Evolutionary conservation across 2,797 vertebrate genomes (phyloP).

Genomic region (Arrhamphus sclerolepis): DNA sequence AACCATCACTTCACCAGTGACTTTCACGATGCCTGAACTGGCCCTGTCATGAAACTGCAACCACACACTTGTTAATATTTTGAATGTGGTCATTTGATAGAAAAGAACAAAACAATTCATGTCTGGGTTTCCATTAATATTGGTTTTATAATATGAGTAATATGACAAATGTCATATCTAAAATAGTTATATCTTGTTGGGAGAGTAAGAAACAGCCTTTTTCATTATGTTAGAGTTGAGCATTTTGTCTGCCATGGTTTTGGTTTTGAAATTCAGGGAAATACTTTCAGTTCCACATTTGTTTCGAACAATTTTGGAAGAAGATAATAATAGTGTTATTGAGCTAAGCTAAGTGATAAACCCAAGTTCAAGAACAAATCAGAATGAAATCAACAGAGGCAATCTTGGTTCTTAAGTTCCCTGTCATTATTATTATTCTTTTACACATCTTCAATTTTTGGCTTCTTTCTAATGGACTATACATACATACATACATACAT

Average conservation of each 20-base stretch:
- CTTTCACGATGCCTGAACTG: constrained; percentile 12
- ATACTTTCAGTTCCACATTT: not conserved
- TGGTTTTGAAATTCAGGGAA: not conserved
- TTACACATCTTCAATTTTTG: too few relatives aligned
- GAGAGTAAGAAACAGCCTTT: not conserved
- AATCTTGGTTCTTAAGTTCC: too few relatives aligned
- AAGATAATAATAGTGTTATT: too few relatives aligned
- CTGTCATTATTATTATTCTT: too few relatives aligned
- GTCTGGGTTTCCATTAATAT: not conserved
- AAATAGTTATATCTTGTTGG: not conserved
- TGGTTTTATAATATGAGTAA: constrained; percentile 3
- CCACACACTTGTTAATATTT: constrained; percentile 4
- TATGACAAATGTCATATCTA: not conserved
- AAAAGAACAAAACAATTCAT: not conserved
- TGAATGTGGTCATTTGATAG: not conserved
- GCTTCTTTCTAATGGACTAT: too few relatives aligned
- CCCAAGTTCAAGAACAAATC: too few relatives aligned
- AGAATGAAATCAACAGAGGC: too few relatives aligned
- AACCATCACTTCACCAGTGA: constrained; percentile 23
- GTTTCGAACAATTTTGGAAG: too few relatives aligned
- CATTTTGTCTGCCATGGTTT: not conserved
- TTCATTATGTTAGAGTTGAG: not conserved
- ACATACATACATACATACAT: too few relatives aligned
- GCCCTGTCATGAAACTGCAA: constrained; percentile 10
- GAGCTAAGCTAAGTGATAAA: too few relatives aligned